These are phyloP conservation scores for Linepithema humile DNA, from an alignment of 1,140 invertebrate species.

Conservation along the genomic window DNA sequence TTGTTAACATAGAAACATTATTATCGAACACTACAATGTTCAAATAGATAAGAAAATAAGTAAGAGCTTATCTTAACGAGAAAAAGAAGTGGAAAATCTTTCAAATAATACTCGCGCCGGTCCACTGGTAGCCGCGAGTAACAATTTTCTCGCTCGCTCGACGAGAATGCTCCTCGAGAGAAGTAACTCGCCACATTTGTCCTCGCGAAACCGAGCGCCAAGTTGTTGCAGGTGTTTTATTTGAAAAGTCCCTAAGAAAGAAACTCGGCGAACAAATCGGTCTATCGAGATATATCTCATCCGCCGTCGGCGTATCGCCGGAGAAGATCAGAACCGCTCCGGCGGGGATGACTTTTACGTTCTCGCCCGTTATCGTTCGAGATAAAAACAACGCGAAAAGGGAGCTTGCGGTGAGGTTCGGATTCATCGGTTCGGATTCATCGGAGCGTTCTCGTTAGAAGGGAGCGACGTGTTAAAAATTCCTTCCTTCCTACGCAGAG, in stretches of 20 bases:
- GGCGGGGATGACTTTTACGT: constrained; percentile 43
- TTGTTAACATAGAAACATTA: background rate
- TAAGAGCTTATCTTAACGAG: constrained; percentile 1
- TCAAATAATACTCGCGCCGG: constrained; percentile 1
- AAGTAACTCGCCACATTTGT: constrained; percentile 48
- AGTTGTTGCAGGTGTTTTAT: constrained; percentile 46
- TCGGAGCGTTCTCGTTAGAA: constrained; percentile 37
- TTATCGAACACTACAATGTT: background rate
- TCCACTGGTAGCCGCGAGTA: constrained; percentile 6
- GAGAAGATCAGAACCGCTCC: constrained; percentile 6
- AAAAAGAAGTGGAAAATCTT: constrained; percentile 27
- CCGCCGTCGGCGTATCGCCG: constrained; percentile 19
- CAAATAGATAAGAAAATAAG: background rate
- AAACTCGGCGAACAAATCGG: constrained; percentile 40
- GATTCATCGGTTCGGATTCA: constrained; percentile 7
- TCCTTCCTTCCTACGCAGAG: background rate
- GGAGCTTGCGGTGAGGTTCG: background rate
- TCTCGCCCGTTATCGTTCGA: constrained; percentile 22
- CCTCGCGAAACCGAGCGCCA: constrained; percentile 21
- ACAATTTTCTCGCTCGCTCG: constrained; percentile 28
- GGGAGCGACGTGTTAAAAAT: constrained; percentile 33
- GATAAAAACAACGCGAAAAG: constrained; percentile 18
- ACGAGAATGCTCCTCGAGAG: background rate
- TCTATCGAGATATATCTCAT: constrained; percentile 11
- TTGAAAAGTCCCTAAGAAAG: constrained; percentile 18